Conservation (phyloP, 2,113 vertebrate species). For the Antechinus flavipes region DNA sequence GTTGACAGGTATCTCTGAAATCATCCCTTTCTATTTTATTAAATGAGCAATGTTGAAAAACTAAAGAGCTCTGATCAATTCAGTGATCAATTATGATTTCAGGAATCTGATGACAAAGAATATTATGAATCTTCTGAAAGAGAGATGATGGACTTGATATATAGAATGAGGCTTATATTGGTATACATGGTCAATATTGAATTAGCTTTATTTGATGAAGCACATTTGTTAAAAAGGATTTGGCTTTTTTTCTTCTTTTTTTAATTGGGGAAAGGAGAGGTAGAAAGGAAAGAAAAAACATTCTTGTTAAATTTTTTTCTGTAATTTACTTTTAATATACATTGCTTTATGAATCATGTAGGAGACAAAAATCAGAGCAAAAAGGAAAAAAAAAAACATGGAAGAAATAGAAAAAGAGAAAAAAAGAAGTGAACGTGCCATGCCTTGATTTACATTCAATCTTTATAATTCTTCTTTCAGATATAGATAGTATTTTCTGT, state of each 20-base stretch:
- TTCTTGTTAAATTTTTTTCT: background rate
- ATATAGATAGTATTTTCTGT: no score
- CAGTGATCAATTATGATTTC: background rate
- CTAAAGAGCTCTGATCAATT: background rate
- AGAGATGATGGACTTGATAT: background rate
- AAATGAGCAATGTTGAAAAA: background rate
- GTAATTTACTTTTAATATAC: no score
- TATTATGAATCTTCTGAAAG: background rate
- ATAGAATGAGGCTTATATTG: background rate
- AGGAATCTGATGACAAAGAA: background rate
- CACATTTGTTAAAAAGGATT: background rate
- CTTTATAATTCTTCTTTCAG: no score
- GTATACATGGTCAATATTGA: background rate
- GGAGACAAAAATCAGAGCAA: no score
- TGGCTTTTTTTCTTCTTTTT: background rate
- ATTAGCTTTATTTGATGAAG: background rate
- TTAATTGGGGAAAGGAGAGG: background rate
- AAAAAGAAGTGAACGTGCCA: no score
- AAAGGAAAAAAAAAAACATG: no score
- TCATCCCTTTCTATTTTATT: background rate
- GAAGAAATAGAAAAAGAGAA: no score
- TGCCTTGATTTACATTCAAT: no score
- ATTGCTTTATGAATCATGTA: no score
- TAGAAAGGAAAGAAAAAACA: background rate
- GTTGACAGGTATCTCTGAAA: background rate